Conservation (phyloP, 1,140 invertebrate species). For the Drosophila takahashii region DNA sequence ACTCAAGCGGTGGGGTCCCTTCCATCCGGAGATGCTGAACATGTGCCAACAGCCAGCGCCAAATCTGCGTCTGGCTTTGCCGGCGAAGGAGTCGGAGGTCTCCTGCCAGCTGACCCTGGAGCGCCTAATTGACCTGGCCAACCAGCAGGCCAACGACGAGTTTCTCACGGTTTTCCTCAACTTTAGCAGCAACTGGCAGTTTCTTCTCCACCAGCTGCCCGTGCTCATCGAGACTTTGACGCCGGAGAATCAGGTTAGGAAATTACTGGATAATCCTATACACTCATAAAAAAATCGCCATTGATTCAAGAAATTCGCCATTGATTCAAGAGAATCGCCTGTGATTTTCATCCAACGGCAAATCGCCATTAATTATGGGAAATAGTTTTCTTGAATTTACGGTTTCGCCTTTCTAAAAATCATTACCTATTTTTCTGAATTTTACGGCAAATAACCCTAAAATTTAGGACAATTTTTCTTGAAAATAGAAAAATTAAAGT, state of each 20-base stretch:
- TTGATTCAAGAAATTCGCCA: no score
- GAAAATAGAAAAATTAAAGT: no score
- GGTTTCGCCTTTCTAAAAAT: no score
- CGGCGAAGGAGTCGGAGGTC: constrained; percentile 53
- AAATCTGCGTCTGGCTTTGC: constrained; percentile 25
- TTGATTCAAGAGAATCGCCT: no score
- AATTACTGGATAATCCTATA: no score
- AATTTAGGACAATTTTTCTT: no score
- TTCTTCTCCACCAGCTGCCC: constrained; percentile 87
- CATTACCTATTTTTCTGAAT: no score
- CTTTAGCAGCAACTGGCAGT: constrained; percentile 73
- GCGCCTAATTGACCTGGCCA: constrained; percentile 85
- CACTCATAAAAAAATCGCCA: no score
- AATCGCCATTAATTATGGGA: no score
- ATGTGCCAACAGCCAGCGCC: constrained; percentile 72
- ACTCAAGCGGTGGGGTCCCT: constrained; percentile 83
- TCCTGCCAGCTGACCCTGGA: constrained; percentile 86
- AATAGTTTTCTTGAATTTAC: no score
- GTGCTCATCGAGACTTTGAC: constrained; percentile 85
- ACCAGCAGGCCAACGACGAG: constrained; percentile 83
- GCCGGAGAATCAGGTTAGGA: constrained; percentile 74
- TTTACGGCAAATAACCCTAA: no score
- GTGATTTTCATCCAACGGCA: no score
- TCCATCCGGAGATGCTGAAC: constrained; percentile 84
- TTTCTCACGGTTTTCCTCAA: constrained; percentile 86